phyloP scores from a whole-genome alignment of 2,113 vertebrate species.

The Lamprologus tigripictilis region DNA sequence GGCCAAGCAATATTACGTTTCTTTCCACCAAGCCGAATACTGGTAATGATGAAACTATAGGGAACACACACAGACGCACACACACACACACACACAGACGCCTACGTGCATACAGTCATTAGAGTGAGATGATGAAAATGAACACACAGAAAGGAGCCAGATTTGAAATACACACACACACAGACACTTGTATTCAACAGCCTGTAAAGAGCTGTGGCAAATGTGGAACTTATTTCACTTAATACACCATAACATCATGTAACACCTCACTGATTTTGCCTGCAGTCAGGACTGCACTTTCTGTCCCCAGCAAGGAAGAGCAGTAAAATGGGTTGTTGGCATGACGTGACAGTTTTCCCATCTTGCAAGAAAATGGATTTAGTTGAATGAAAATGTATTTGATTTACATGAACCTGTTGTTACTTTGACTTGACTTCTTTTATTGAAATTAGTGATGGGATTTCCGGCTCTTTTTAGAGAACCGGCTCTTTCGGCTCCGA shows the following conservation, averaged over 20 bases:
- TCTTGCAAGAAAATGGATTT: background rate
- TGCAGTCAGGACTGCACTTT: background rate
- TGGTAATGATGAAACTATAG: background rate
- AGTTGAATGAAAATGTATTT: background rate
- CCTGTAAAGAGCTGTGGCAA: background rate
- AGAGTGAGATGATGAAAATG: background rate
- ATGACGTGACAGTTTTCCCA: background rate
- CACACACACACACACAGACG: background rate
- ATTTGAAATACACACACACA: background rate
- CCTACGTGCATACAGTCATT: background rate
- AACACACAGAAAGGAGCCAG: background rate
- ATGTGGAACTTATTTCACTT: background rate
- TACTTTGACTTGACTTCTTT: background rate
- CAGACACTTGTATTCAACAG: background rate
- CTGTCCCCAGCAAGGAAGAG: background rate
- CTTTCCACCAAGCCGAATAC: background rate
- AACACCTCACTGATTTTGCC: background rate
- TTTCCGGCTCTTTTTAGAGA: background rate
- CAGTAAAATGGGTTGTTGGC: background rate
- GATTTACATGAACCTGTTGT: background rate
- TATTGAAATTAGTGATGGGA: background rate
- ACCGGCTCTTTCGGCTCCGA: accelerated
- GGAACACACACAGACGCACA: background rate
- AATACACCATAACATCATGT: background rate
- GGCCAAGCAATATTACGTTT: background rate